Percentiles rank a stretch among this genome's conserved stretches.
phyloP scores from a whole-genome alignment of 2,888 invertebrate species.

The Himalopsyche japonica region DNA sequence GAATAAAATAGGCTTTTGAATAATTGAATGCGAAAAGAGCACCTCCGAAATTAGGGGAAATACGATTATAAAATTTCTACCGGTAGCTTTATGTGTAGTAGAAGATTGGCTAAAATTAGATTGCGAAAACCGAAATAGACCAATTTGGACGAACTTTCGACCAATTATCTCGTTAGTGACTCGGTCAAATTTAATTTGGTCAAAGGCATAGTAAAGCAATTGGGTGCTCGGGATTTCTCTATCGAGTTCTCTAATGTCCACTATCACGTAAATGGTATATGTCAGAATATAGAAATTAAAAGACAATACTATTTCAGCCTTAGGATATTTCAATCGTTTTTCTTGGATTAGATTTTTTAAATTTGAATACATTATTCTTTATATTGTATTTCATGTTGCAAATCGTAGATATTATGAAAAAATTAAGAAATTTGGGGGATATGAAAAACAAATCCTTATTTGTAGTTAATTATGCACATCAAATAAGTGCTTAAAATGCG shows the following conservation, averaged over 20 bases:
- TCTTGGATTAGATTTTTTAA: too few relatives aligned
- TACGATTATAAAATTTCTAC: background rate
- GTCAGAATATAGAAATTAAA: too few relatives aligned
- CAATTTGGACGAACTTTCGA: background rate
- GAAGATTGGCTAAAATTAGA: background rate
- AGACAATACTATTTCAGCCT: too few relatives aligned
- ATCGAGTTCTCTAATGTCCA: background rate
- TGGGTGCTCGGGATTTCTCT: background rate
- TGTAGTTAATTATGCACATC: too few relatives aligned
- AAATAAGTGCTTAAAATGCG: too few relatives aligned
- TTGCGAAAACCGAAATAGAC: background rate
- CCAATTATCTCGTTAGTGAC: background rate
- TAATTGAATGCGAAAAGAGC: background rate
- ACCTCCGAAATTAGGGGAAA: background rate
- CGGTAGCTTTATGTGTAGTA: background rate
- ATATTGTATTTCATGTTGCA: too few relatives aligned
- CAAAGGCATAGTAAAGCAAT: background rate
- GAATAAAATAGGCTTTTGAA: too few relatives aligned
- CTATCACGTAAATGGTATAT: background rate
- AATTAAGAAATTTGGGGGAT: too few relatives aligned
- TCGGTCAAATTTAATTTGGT: background rate
- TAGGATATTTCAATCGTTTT: too few relatives aligned
- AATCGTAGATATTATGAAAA: too few relatives aligned
- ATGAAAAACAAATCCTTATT: too few relatives aligned
- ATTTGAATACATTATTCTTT: too few relatives aligned